Conservation (phyloP, 2,113 vertebrate genomes). For the Pelodiscus sinensis region DNA sequence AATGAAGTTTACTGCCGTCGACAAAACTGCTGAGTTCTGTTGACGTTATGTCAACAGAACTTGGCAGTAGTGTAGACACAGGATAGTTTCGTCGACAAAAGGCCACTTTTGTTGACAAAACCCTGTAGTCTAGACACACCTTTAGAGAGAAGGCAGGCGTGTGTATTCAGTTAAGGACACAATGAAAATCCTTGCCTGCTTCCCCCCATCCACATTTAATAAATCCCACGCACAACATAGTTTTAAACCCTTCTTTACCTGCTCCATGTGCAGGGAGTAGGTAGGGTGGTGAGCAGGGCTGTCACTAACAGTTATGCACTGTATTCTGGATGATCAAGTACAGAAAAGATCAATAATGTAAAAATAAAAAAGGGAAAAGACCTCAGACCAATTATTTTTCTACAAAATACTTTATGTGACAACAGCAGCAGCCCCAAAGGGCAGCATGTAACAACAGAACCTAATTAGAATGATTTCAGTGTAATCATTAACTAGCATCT, state of each 20-base stretch:
- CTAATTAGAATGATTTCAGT: constrained; percentile 87
- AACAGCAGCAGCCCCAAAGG: constrained; percentile 81
- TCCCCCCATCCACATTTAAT: constrained; percentile 1
- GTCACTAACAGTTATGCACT: constrained; percentile 4
- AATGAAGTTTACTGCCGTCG: too few relatives aligned
- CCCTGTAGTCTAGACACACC: too few relatives aligned
- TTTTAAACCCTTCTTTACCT: neutral
- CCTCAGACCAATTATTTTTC: constrained; percentile 85
- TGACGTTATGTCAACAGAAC: too few relatives aligned
- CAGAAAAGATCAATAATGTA: constrained; percentile 71
- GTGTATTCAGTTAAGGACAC: neutral
- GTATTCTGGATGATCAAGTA: constrained; percentile 59
- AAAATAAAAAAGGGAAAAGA: constrained; percentile 41
- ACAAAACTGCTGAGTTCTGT: too few relatives aligned
- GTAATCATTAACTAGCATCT: constrained; percentile 88
- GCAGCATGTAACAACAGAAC: constrained; percentile 82
- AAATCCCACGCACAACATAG: neutral
- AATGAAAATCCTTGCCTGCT: neutral
- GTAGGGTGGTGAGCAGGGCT: neutral
- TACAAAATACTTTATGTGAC: constrained; percentile 83
- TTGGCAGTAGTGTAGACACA: too few relatives aligned
- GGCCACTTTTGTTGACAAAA: too few relatives aligned
- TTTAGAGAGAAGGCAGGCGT: neutral
- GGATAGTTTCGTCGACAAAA: too few relatives aligned
- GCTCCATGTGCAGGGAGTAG: neutral